phyloP scores from a whole-genome alignment of 2,113 vertebrate genomes.

The Melanotaenia duboulayi region DNA sequence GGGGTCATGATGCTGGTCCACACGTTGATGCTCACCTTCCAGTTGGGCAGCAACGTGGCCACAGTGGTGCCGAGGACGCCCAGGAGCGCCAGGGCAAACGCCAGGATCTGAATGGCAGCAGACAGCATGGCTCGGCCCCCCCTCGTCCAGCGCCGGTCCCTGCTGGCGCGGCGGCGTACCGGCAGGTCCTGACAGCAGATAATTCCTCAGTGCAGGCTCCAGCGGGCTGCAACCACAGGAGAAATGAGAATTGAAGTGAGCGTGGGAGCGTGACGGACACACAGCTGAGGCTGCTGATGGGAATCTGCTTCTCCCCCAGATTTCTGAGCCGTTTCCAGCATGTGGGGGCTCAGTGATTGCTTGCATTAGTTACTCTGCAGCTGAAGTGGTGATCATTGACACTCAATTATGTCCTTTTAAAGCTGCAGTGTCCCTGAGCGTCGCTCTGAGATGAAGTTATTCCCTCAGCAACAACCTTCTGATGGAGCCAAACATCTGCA shows the following conservation, averaged over 20 bases:
- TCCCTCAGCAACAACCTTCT: no score
- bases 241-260: slow-evolving; percentile 71
- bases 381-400: slow-evolving; percentile 65
- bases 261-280: slow-evolving; percentile 80
- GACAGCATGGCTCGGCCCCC: slow-evolving; percentile 83
- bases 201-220: slow-evolving; percentile 74
- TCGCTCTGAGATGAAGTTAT: slow-evolving; percentile 28
- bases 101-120: slow-evolving; percentile 89
- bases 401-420: slow-evolving; percentile 64
- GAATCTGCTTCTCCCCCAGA: slow-evolving; percentile 23
- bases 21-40: slow-evolving; percentile 87
- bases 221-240: slow-evolving; percentile 70
- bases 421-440: slow-evolving; percentile 52
- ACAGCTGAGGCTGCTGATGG: slow-evolving; percentile 76
- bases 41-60: slow-evolving; percentile 92
- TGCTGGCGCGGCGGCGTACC: slow-evolving; percentile 10
- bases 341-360: slow-evolving; percentile 37
- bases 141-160: slow-evolving; percentile 4
- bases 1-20: slow-evolving; percentile 90
- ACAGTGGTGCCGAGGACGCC: slow-evolving; percentile 86
- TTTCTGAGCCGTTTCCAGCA: slow-evolving; percentile 19
- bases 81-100: slow-evolving; percentile 88
- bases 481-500: not conserved
- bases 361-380: slow-evolving; percentile 55
- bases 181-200: slow-evolving; percentile 63